Conservation (phyloP, 2,113 vertebrate genomes). For the Semicossyphus pulcher region DNA sequence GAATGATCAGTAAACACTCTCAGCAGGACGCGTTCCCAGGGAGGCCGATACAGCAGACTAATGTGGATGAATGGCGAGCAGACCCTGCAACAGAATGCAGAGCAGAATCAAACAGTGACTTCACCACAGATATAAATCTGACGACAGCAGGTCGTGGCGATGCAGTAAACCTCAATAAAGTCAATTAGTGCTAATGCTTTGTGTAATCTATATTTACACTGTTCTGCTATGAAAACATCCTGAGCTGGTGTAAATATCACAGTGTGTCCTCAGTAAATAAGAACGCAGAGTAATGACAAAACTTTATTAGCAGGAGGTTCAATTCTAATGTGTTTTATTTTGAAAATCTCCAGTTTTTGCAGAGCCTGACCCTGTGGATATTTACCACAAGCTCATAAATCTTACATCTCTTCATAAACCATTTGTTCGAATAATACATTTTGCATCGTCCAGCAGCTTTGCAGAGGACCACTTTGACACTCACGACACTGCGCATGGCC, state of each 20-base stretch:
- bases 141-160: constrained; percentile 24
- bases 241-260: constrained; percentile 5
- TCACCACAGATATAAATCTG: constrained; percentile 49
- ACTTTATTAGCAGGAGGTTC: background rate
- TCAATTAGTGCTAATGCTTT: constrained; percentile 49
- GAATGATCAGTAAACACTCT: constrained; percentile 70
- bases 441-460: constrained; percentile 64
- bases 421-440: constrained; percentile 51
- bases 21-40: constrained; percentile 26
- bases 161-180: constrained; percentile 43
- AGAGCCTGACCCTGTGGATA: constrained; percentile 16
- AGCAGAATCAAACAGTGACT: constrained; percentile 16
- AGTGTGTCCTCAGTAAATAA: background rate
- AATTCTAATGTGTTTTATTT: constrained; percentile 11
- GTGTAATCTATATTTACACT: constrained; percentile 30
- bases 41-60: constrained; percentile 51
- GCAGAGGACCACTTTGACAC: constrained; percentile 47
- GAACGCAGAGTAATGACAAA: background rate
- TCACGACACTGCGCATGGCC: constrained; percentile 50
- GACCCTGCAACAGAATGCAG: constrained; percentile 34
- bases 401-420: constrained; percentile 19
- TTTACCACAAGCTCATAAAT: constrained; percentile 25
- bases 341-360: constrained; percentile 3
- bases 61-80: constrained; percentile 66
- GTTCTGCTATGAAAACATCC: constrained; percentile 1